Evolutionary conservation across 2,113 vertebrate genomes (phyloP), one percentile per base, ranked within the genome.

Genomic region (Thalassarche chlororhynchos): DNA sequence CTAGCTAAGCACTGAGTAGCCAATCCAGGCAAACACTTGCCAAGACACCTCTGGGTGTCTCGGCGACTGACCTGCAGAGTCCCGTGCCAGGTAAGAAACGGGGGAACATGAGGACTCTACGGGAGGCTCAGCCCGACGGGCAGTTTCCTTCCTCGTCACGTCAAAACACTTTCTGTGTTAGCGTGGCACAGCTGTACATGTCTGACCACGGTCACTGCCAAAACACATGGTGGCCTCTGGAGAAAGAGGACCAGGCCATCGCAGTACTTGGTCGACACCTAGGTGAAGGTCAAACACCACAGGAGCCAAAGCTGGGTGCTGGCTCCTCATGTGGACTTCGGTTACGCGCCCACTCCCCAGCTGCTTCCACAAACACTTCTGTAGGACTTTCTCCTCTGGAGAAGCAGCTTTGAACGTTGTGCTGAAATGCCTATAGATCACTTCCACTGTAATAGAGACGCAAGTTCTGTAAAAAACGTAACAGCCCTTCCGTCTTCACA

Each of bases 121-220:
- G 1, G 23, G 51, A 90, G 29, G 17, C 7, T 6, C 28, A 44
- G n/a, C 25, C 25, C 68, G 16, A 23, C 3, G 7, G n/a, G n/a
- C 24, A 14, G 6, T 42, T 90, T 51, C 65, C 31, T 40, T 85
- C 21, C 58, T 15, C 29, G 20, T 32, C 47, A 34, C 3, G 4
- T 38, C 57, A 38, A 55, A 71, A 44, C 40, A 17, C 42, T 65
- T 44, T 13, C 36, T 6, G 36, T 12, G 20, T 42, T 26, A 25
- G 28, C 44, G 32, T 8, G 32, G 36, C 52, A 34, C 36, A 42
- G 47, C 19, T 3, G 2, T 4, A n/a, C 8, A 5, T 0, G 0
- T 51, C 68, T 44, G 25, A 17, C 31, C 7, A 3, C 29, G 17
- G 23, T 46, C 61, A 19, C 34, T 52, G 69, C 49, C 88, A 62